Percentiles rank a stretch among this genome's conserved stretches.
Conservation (phyloP, 2,888 invertebrate genomes). For the Pseudococcus jackbeardsleyi region DNA sequence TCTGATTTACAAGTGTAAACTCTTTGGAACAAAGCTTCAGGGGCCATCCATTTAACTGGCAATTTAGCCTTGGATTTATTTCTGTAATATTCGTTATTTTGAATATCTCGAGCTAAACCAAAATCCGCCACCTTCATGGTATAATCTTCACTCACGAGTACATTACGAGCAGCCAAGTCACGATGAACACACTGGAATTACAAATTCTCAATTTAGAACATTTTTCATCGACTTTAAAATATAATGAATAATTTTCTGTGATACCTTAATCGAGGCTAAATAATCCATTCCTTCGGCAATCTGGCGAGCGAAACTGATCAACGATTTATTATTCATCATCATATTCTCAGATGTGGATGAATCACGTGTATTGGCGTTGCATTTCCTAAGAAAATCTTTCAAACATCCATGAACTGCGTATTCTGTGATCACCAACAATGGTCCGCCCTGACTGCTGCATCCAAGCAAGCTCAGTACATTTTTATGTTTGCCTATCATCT, state of each 20-base stretch:
- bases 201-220: background rate
- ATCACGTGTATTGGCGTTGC: conserved; percentile 76
- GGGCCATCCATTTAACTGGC: conserved; percentile 99
- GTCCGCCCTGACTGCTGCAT: conserved; percentile 95
- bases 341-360: conserved; percentile 79
- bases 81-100: conserved; percentile 94
- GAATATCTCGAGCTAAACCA: conserved; percentile 95
- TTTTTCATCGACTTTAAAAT: too few relatives aligned
- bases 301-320: conserved; percentile 97
- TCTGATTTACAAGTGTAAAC: conserved; percentile 94
- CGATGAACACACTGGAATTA: conserved; percentile 89
- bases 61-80: conserved; percentile 97
- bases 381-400: conserved; percentile 92
- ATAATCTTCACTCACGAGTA: conserved; percentile 93
- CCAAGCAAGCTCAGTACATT: conserved; percentile 97
- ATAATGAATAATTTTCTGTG: too few relatives aligned
- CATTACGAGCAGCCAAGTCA: conserved; percentile 97
- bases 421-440: conserved; percentile 88
- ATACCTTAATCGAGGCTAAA: conserved; percentile 89
- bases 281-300: conserved; percentile 99
- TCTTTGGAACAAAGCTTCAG: conserved; percentile 95
- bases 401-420: conserved; percentile 94
- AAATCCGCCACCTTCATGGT: conserved; percentile 98
- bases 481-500: conserved; percentile 96
- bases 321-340: conserved; percentile 89